Base-by-base conservation (phyloP, 2,888 invertebrate species). In the Chrysina gloriosa region DNA sequence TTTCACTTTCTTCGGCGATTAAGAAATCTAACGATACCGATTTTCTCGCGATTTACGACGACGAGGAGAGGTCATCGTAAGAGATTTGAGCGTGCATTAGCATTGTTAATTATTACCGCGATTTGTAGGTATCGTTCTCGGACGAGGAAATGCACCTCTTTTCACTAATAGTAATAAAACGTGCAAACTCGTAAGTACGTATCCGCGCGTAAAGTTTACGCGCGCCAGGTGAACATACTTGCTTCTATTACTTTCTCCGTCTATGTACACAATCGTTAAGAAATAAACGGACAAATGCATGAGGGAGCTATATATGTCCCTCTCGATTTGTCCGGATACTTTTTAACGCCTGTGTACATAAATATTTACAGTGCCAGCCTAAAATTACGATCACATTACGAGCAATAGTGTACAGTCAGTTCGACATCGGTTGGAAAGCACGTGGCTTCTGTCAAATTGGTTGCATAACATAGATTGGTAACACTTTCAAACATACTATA, bases 1-100 rank as follows among this genome's bases (percentile, higher is more conserved):
- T 27, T 27, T 48, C 48, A 48, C 48, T 48, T 48, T 48, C 48
- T 48, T 27, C 14, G 11, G 27, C 48, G 27, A 48, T 48, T 27
- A 48, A n/a, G n/a, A n/a, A 45, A 45, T 45, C 21, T 21, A 45
- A 21, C 45, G 21, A 45, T 42, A 3, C 21, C n/a, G 45, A 9
- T 45, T 45, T 45, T 45, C 9, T 7, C 19, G 16, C 19, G 21
- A 21, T 45, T 45, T 45, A 45, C 3, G 45, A 9, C 7, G 45
- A 45, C 19, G 21, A 45, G 9, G 45, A 6, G 21, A 45, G 7
- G 21, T 19, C 19, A 7, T 45, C 9, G 4, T 19, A 45, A 19
- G 9, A 21, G n/a, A n/a, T n/a, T n/a, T n/a, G n/a, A n/a, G n/a
- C 9, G 19, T 9, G 16, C 16, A 7, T 19, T 9, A 19, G 45